phyloP scores from a whole-genome alignment of 2,113 vertebrate species.

The Onychorhynchus coronatus region DNA sequence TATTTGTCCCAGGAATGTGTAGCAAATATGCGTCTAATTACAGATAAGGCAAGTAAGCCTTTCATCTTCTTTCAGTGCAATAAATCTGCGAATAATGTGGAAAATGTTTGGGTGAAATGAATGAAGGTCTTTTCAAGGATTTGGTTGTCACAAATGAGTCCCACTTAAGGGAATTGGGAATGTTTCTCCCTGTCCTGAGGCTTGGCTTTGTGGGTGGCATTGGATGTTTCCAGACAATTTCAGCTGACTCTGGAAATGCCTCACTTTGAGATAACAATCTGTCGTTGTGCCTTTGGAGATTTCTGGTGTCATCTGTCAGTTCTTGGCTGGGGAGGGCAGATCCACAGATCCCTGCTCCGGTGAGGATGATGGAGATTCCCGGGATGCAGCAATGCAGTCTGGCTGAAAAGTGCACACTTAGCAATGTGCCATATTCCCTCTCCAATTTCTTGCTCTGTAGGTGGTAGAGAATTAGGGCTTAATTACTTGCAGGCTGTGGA shows the following conservation, averaged over 20 bases:
- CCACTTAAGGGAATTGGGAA: neutral
- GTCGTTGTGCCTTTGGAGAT: neutral
- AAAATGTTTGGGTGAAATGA: neutral
- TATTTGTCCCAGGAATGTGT: conserved; percentile 29
- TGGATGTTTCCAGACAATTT: neutral
- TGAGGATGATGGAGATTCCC: neutral
- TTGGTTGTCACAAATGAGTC: neutral
- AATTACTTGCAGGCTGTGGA: conserved; percentile 53
- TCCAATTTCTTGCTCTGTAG: conserved; percentile 43
- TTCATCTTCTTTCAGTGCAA: conserved; percentile 23
- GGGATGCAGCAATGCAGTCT: neutral
- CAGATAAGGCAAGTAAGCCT: conserved; percentile 14
- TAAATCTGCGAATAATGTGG: conserved; percentile 1
- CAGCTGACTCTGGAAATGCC: neutral
- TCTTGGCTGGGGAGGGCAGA: neutral
- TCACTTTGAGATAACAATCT: neutral
- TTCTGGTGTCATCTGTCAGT: neutral
- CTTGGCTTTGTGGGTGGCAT: neutral
- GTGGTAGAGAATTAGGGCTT: conserved; percentile 50
- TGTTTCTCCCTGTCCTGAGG: neutral
- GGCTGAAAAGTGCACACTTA: neutral
- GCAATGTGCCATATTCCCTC: neutral
- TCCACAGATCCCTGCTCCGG: rapidly evolving
- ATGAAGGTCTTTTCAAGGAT: conserved; percentile 18
- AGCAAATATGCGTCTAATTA: conserved; percentile 10